Conservation (phyloP, 1,140 invertebrate species). For the Popillia japonica region DNA sequence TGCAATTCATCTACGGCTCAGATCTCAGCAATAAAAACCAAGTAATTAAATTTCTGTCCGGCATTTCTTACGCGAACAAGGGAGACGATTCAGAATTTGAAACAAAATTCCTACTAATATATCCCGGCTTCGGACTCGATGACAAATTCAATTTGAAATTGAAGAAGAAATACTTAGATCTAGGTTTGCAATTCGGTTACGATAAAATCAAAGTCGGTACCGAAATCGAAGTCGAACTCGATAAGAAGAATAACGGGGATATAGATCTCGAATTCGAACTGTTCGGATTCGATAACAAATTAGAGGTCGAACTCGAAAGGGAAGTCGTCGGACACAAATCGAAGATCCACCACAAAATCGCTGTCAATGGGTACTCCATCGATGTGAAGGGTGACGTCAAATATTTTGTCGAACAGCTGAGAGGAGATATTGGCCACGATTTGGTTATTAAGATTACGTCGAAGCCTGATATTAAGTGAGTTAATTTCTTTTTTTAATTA, state of each 20-base stretch:
- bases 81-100: slow-evolving; percentile 47
- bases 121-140: slow-evolving; percentile 63
- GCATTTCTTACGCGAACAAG: slow-evolving; percentile 42
- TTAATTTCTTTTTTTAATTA: slow-evolving; percentile 36
- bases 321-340: slow-evolving; percentile 67
- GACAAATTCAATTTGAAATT: slow-evolving; percentile 64
- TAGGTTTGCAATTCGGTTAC: slow-evolving; percentile 64
- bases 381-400: slow-evolving; percentile 67
- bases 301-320: slow-evolving; percentile 66
- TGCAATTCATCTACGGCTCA: slow-evolving; percentile 69
- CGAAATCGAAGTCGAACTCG: slow-evolving; percentile 65
- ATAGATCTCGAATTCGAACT: slow-evolving; percentile 68
- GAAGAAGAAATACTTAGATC: slow-evolving; percentile 63
- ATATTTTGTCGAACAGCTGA: slow-evolving; percentile 64
- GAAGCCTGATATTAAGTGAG: slow-evolving; percentile 67
- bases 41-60: slow-evolving; percentile 59
- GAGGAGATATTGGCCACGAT: slow-evolving; percentile 66
- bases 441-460: slow-evolving; percentile 61
- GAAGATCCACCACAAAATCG: slow-evolving; percentile 68
- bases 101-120: slow-evolving; percentile 62
- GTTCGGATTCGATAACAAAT: slow-evolving; percentile 65
- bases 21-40: slow-evolving; percentile 68
- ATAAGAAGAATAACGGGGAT: slow-evolving; percentile 65
- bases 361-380: slow-evolving; percentile 70
- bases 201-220: slow-evolving; percentile 65